These are phyloP conservation scores for Leptarthrus brevirostris DNA, from an alignment of 2,888 invertebrate species.

Conservation along the genomic window DNA sequence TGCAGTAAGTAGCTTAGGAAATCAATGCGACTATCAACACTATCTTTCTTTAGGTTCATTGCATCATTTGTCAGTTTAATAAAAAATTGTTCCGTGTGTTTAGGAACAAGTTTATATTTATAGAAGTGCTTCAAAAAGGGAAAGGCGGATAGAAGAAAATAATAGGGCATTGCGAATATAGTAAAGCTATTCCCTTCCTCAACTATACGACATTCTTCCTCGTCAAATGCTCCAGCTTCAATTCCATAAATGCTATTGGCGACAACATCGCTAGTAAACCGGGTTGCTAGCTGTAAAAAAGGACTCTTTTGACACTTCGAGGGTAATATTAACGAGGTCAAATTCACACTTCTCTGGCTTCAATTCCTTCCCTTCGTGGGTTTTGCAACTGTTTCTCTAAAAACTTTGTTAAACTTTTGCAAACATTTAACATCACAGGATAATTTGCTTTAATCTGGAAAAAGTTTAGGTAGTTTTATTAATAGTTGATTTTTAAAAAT, in stretches of 20 bases:
- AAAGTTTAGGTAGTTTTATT: no score
- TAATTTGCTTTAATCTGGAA: constrained; percentile 63
- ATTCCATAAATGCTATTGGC: constrained; percentile 62
- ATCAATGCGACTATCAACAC: constrained; percentile 54
- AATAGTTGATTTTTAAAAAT: no score
- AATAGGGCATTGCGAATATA: constrained; percentile 27
- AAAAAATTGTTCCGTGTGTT: constrained; percentile 54
- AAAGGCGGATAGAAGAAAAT: constrained; percentile 48
- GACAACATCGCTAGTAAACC: constrained; percentile 60
- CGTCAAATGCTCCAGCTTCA: constrained; percentile 59
- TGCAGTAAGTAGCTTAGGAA: constrained; percentile 56
- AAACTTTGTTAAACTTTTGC: constrained; percentile 64
- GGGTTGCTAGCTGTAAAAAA: constrained; percentile 58
- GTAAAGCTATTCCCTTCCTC: constrained; percentile 52
- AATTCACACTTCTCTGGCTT: constrained; percentile 67
- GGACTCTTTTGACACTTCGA: no score
- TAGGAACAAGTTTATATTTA: constrained; percentile 50
- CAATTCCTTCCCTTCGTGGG: constrained; percentile 61
- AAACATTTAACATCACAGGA: constrained; percentile 67
- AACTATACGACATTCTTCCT: constrained; percentile 48
- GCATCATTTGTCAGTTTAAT: constrained; percentile 54
- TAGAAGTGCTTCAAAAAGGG: constrained; percentile 55
- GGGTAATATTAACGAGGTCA: no score
- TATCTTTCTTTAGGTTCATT: constrained; percentile 50
- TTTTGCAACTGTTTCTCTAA: constrained; percentile 60